Evolutionary conservation across 2,113 vertebrate species (phyloP).

Genomic region (Taurulus bubalis): DNA sequence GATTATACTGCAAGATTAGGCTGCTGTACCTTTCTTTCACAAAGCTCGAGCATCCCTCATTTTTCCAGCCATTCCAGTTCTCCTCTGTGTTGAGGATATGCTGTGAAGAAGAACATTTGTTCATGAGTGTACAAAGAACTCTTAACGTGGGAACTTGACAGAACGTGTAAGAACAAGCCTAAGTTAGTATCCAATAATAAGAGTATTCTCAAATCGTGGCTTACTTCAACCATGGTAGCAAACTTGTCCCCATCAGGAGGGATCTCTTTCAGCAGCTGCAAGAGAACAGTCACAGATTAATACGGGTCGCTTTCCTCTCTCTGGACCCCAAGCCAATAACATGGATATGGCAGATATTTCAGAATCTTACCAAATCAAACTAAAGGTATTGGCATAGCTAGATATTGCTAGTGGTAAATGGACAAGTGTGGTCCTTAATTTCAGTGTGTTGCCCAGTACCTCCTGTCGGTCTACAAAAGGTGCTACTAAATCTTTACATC

Average conservation of each 20-base stretch:
- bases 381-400: not conserved
- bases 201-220: conserved; percentile 34
- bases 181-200: not conserved
- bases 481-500: not conserved
- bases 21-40: conserved; percentile 93
- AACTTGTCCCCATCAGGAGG: conserved; percentile 96
- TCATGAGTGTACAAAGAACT: not conserved
- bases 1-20: no score
- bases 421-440: not conserved
- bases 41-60: conserved; percentile 98
- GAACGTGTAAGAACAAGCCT: not conserved
- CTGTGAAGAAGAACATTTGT: conserved; percentile 71
- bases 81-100: conserved; percentile 98
- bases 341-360: not conserved
- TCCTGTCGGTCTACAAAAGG: no score
- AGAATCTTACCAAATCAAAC: not conserved
- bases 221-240: conserved; percentile 95
- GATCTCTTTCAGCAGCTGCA: conserved; percentile 94
- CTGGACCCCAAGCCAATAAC: not conserved
- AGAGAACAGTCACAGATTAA: conserved; percentile 18
- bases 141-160: not conserved
- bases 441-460: not conserved
- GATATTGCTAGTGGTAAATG: not conserved
- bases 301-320: not conserved
- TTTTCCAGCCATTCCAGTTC: conserved; percentile 99